Base-by-base conservation (phyloP, 2,797 vertebrate species). In the Anomalospiza imberbis region DNA sequence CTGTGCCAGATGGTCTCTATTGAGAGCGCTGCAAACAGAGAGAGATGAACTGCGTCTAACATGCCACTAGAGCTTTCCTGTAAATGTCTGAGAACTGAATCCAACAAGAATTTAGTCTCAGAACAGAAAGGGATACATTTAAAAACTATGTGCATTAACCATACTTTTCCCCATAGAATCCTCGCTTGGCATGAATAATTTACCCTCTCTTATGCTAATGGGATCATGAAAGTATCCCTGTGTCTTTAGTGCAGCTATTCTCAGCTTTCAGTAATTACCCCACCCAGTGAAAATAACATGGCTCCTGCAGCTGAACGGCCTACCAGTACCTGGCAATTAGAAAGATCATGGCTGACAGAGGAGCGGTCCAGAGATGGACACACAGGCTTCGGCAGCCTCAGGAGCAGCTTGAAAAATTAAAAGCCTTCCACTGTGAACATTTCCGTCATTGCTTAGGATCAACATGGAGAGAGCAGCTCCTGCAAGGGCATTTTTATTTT, bases 61-160 rank as follows among this genome's bases (percentile, higher is more conserved):
- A 98, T 97, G 98, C 98, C 98, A 98, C 98, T 97, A 98, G 98
- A 98, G 98, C 98, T 98, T 99, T 99, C 99, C 98, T 97, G 98
- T 99, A 99, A 99, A 99, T 98, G 98, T 98, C 98, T 97, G 98
- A 99, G 99, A 99, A 98, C 98, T 98, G 99, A 99, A 99, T 99
- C 99, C 98, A 99, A 99, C 98, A 99, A 98, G 99, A 99, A 99
- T 99, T 98, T 98, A 98, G 98, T 98, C 98, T 99, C 98, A 97
- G 98, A 98, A 98, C 98, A 98, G 98, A 99, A 98, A 98, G 98
- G 97, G 98, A 98, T 99, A 99, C 99, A 99, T 99, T 99, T 99
- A 99, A 99, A 99, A 99, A 99, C 99, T 99, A 99, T 99, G 98
- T 99, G 99, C 99, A 99, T 99, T 99, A 99, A 99, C 99, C 99